Base-by-base conservation (phyloP, 2,797 vertebrate species). In the Picus viridis region DNA sequence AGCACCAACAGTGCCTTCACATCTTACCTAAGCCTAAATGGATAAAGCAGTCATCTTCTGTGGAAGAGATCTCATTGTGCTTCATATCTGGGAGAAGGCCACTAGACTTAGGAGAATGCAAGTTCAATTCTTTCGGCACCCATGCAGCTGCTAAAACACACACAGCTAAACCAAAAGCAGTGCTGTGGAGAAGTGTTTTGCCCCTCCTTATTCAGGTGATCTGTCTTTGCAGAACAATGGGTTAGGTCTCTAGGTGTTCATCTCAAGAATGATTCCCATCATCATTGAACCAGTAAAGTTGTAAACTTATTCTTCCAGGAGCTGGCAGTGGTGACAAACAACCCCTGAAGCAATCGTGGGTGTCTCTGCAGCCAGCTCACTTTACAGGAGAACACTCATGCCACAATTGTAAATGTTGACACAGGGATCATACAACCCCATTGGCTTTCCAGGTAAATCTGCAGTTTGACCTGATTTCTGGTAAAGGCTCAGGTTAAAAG, bases 391-490 rank as follows among this genome's bases (percentile, higher is more conserved):
- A 57, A 22, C 43, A 32, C 43, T 78, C 49, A 2, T 22, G 49
- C 39, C 79, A 83, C 39, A 86, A 12, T 26, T 45, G 39, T 64
- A 51, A 69, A 23, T 1, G 3, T 43, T 18, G 43, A 49, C 77
- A 16, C 70, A 22, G 67, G 63, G 80, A 92, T 49, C 32, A 15
- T 2, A 30, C 24, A 79, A 61, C 53, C 57, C 36, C 76, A 67
- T 64, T 78, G 63, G n/a, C 73, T 70, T 76, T 84, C 76, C 85
- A 27, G 49, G 47, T 41, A 57, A 83, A 43, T 41, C 59, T 89
- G 63, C 64, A 2, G 11, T 29, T 78, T 91, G 85, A 83, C 76
- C 76, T 27, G 51, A 10, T 89, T 93, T 81, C 63, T 95, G 70
- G 53, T 86, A 83, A 17, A 86, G 26, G 19, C 45, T 91, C 73